Conservation (phyloP, 2,797 vertebrate species). For the Smutsia gigantea region DNA sequence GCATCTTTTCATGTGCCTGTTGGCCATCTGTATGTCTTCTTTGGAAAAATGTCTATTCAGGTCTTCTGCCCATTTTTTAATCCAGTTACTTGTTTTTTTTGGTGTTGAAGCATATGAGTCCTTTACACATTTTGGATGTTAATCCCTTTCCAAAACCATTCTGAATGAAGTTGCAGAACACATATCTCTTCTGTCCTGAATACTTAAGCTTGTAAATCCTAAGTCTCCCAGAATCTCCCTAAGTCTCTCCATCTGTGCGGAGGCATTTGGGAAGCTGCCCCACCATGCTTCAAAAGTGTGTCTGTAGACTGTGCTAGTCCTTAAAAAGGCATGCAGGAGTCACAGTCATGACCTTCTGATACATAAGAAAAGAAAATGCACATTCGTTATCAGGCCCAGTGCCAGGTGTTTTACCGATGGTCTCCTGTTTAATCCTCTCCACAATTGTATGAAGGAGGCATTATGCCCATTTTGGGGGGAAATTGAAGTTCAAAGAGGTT, state of each 20-base stretch:
- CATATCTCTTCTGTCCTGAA: background rate
- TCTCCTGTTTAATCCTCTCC: background rate
- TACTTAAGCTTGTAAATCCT: background rate
- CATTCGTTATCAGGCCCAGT: background rate
- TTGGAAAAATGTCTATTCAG: no score
- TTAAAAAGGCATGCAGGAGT: background rate
- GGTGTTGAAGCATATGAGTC: no score
- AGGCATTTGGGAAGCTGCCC: background rate
- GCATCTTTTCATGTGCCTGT: no score
- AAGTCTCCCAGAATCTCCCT: background rate
- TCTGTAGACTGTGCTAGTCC: background rate
- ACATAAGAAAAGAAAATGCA: background rate
- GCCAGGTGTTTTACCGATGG: background rate
- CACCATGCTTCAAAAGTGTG: background rate
- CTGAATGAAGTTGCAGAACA: background rate
- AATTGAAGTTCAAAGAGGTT: constrained; percentile 10
- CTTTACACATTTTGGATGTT: no score
- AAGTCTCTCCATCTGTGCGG: background rate
- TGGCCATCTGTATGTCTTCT: no score
- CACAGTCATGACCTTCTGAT: background rate
- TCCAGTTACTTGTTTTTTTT: no score
- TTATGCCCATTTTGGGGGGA: background rate
- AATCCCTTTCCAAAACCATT: background rate
- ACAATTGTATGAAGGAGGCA: background rate
- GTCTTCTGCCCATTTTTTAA: no score